Conservation (phyloP, 2,113 vertebrate genomes). For the Macroglossus sobrinus region DNA sequence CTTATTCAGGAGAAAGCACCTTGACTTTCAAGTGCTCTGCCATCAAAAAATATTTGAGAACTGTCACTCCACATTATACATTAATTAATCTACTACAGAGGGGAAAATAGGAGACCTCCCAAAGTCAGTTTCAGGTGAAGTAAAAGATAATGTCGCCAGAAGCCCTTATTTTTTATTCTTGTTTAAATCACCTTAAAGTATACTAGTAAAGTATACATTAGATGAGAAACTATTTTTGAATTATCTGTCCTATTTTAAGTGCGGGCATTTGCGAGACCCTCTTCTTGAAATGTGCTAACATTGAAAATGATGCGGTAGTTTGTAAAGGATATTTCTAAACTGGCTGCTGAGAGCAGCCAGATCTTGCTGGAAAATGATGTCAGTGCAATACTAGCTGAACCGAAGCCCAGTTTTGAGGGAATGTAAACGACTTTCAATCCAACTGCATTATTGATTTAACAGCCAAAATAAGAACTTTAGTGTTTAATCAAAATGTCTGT, state of each 20-base stretch:
- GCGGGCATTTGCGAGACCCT: not conserved
- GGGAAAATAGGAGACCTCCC: not conserved
- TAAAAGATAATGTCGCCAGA: not conserved
- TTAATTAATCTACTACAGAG: not conserved
- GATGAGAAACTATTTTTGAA: conserved; percentile 33
- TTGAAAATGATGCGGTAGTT: conserved; percentile 49
- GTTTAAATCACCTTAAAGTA: not conserved
- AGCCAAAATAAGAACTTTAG: conserved; percentile 73
- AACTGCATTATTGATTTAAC: conserved; percentile 73
- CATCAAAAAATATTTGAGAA: not conserved
- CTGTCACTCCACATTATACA: not conserved
- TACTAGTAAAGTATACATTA: not conserved
- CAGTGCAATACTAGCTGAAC: conserved; percentile 55
- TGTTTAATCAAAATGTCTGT: conserved; percentile 75
- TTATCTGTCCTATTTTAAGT: conserved; percentile 51
- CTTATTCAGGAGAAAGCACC: not conserved
- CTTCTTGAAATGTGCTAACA: conserved; percentile 38
- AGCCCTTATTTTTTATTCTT: not conserved
- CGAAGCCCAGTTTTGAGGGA: conserved; percentile 50
- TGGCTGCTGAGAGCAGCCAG: not conserved
- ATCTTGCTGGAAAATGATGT: conserved; percentile 73
- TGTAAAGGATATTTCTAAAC: conserved; percentile 48
- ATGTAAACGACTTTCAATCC: conserved; percentile 71
- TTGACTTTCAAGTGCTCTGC: not conserved
- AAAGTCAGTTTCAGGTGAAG: not conserved